Evolutionary conservation across 2,797 vertebrate species (phyloP), one percentile per base, ranked within the genome.

Genomic region (Coracias cyanogaster): DNA sequence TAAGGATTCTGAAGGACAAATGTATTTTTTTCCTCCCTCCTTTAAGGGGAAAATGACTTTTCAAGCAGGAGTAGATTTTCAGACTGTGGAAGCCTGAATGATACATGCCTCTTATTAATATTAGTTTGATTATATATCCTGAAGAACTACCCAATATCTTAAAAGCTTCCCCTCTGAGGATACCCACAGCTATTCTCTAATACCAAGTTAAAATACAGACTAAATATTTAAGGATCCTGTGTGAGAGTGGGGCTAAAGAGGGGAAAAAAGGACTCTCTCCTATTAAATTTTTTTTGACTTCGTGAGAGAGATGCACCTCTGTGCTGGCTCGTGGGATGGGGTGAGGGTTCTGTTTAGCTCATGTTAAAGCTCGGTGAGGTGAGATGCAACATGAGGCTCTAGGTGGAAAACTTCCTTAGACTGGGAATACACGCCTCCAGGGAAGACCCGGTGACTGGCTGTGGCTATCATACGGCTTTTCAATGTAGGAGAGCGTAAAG

Each of bases 1-100:
- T 69, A 69, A 88, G 90, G 91, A 82, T 64, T 55, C 55, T 82
- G 55, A 89, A 84, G 77, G 82, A 80, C 88, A 90, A 79, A 81
- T 11, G 0, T 52, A 7, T 69, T 84, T 93, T 21, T 76, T 92
- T 20, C n/a, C 45, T 82, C 43, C 84, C 96, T 72, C 90, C 83
- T 94, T 96, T 96, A 89, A 96, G 94, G 86, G 86, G 28, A 84
- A 95, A 92, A 94, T 37, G 28, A 57, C 70, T 82, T 88, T 90
- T 86, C 61, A 65, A 66, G 54, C 46, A 45, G 43, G 9, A 86
- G 41, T 39, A 72, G 55, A 29, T 67, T 90, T 93, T 79, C 66
- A 86, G 86, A 31, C 43, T 45, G 12, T 81, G 64, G 46, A 65
- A 94, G 54, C 28, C 80, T 66, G 51, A 81, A 45, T 58, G 66